Base-by-base conservation (phyloP, 2,113 vertebrate genomes). In the Actenoides hombroni region DNA sequence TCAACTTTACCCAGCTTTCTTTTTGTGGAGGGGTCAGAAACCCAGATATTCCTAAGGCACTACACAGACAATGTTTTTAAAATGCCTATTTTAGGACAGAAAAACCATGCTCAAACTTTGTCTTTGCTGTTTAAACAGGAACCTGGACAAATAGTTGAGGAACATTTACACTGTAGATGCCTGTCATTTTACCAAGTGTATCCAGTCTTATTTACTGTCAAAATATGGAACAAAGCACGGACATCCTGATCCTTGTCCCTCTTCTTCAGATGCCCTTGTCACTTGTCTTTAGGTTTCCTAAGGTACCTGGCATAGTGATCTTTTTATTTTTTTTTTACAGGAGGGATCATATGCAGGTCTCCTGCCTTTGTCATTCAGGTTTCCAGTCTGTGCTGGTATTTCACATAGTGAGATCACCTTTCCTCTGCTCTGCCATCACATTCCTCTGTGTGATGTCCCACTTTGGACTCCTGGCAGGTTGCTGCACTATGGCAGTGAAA, bases 401-500 rank as follows among this genome's bases (percentile, higher is more conserved):
- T 91, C 7, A 4, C 48, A 16, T 8, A 12, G 12, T 17, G 40
- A 79, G 24, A 73, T 2, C 42, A 25, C 20, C 14, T 54, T 64
- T 75, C 40, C 35, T 57, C n/a, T 53, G 16, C 20, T 69, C 37
- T 86, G 19, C 24, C 18, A 13, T 39, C 48, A 4, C 0, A 0
- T 59, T 71, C 24, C 18, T 73, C 40, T 46, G 9, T 70, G 33
- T 20, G n/a, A 60, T 59, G 35, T 19, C 40, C 44, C 3, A 15
- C 29, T 40, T 54, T 2, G 28, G 7, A 11, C 9, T 71, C 23
- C 21, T 65, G 61, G 5, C 29, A 69, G 24, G 3, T 40, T 65
- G 8, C 15, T 87, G 44, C 10, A 24, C 10, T 35, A 63, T 20
- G 12, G 31, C 16, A 42, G 74, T 16, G 10, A 24, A 26, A 46